Evolutionary conservation across 1,140 invertebrate genomes (phyloP), one percentile per base, ranked within the genome.

Genomic region (Drosophila malerkotliana): DNA sequence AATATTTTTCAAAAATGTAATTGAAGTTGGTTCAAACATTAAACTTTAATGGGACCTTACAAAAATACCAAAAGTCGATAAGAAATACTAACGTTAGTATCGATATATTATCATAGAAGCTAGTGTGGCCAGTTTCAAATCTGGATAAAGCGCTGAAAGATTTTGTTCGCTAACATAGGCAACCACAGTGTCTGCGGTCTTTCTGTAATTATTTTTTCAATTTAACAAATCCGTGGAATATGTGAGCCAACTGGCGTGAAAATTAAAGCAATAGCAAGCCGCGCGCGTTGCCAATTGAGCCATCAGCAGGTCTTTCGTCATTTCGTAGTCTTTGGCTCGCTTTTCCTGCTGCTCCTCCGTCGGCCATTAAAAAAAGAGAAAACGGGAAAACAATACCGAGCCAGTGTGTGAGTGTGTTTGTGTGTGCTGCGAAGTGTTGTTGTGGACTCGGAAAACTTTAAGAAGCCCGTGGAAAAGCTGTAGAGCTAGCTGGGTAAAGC

Each of bases 341-440:
- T 48, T 57, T 68, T 56, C 32, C 64, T 54, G 39, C 37, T 66
- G 60, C 58, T 53, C 15, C 34, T 54, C 34, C 15, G 59, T 69
- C 66, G 66, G 66, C 64, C 63, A 69, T 69, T 69, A 68, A 56
- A 69, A 64, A 26, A 30, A 56, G 52, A 68, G 49, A 56, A 69
- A 69, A 68, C 63, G 63, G 66, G 32, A 69, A 69, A 69, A 69
- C 51, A 69, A 69, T 68, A 48, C 63, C 44, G 15, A 55, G 24
- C 54, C 32, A 47, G 57, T 69, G 51, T 64, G 60, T 24, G 30
- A 30, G 37, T 56, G 48, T 71, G 51, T 41, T 47, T 32, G 30
- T 45, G 55, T 82, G 77, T 79, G 73, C 62, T 72, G 62, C 78
- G 58, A 68, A 81, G 79, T 81, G 77, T 75, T 72, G 48, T 63